Percentiles rank a stretch among this genome's conserved stretches.
Conservation (phyloP, 2,888 invertebrate species). For the Macaria liturata region DNA sequence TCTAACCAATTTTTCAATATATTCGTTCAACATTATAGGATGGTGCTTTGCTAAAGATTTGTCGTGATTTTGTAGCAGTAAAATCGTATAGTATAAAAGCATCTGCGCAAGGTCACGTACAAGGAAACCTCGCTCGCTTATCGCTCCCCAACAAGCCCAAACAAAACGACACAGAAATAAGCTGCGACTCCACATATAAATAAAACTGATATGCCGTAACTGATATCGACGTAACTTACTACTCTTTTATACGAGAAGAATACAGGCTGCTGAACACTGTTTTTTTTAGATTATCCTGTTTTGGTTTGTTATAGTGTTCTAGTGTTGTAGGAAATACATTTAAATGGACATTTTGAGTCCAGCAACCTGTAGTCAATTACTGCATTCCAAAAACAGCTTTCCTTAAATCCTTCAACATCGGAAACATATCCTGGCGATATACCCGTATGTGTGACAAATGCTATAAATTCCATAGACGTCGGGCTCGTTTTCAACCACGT, state of each 20-base stretch:
- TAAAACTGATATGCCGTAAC: slow-evolving; percentile 5
- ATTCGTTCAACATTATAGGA: no score
- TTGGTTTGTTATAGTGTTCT: no score
- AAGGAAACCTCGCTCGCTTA: slow-evolving; percentile 20
- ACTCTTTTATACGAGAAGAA: not conserved
- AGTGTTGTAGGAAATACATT: no score
- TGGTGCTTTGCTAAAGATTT: no score
- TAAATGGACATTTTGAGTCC: no score
- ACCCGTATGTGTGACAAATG: slow-evolving; percentile 18
- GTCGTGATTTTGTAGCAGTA: no score
- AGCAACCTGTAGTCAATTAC: no score
- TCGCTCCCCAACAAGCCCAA: slow-evolving; percentile 16
- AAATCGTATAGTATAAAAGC: slow-evolving; percentile 1
- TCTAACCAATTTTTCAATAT: no score
- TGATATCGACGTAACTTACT: not conserved
- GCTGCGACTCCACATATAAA: slow-evolving; percentile 17
- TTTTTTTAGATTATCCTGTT: no score
- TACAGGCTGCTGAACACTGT: no score
- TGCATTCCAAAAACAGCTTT: no score
- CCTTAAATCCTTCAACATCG: no score
- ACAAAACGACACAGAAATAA: slow-evolving; percentile 18
- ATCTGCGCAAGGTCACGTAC: slow-evolving; percentile 14
- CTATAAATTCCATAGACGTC: slow-evolving; percentile 16
- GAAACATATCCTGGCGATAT: slow-evolving; percentile 12
- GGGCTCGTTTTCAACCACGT: slow-evolving; percentile 5